phyloP scores from a whole-genome alignment of 2,797 vertebrate genomes.

The Anguilla obscura region DNA sequence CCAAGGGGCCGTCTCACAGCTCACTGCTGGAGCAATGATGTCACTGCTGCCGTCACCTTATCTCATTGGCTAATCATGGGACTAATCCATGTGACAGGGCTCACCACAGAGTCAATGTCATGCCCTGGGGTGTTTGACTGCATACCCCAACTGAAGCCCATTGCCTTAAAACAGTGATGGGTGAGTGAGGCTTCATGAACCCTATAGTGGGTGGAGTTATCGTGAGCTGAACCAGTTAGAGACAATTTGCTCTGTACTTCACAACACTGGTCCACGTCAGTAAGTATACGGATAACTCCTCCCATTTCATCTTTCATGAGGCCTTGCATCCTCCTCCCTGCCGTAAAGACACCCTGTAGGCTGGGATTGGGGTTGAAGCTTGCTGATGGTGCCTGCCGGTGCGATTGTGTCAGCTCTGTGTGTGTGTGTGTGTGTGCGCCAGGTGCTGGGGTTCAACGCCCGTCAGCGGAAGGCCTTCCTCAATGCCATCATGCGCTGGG shows the following conservation, averaged over 20 bases:
- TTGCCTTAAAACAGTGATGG: not conserved
- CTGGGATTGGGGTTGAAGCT: not conserved
- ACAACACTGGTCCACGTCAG: too few relatives aligned
- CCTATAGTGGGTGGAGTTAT: not conserved
- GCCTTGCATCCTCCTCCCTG: too few relatives aligned
- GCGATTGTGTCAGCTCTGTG: not conserved
- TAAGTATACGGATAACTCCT: too few relatives aligned
- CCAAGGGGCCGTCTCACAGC: not conserved
- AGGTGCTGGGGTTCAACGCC: slow-evolving; percentile 98
- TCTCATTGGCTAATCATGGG: not conserved
- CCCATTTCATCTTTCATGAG: too few relatives aligned
- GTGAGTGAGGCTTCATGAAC: not conserved
- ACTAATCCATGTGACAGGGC: not conserved
- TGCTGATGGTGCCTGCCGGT: not conserved
- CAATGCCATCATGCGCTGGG: slow-evolving; percentile 99
- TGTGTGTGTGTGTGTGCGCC: slow-evolving; percentile 66
- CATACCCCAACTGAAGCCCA: not conserved
- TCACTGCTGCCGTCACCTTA: not conserved
- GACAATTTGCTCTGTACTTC: too few relatives aligned
- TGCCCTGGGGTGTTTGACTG: not conserved
- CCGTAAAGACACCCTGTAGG: not conserved
- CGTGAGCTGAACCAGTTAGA: too few relatives aligned
- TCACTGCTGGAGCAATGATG: not conserved
- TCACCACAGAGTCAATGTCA: not conserved
- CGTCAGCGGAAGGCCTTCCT: slow-evolving; percentile 97